These are phyloP conservation scores for Anniella stebbinsi DNA, from an alignment of 2,797 vertebrate genomes.

Conservation along the genomic window DNA sequence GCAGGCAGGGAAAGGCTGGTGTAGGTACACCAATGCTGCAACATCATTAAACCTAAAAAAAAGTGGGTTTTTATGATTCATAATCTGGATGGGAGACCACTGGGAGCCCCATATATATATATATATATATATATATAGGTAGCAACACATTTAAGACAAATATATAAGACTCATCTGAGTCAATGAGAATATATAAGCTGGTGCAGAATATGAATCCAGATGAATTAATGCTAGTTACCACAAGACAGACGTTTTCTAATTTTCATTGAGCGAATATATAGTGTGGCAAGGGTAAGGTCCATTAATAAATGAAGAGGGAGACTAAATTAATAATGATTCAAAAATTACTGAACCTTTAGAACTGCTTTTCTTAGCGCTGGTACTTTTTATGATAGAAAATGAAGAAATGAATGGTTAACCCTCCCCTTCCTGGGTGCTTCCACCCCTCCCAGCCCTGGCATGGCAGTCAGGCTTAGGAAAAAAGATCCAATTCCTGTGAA, in stretches of 20 bases:
- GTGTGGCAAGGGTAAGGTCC: slow-evolving; percentile 47
- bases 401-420: neutral
- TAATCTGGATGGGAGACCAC: neutral
- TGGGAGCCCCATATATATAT: neutral
- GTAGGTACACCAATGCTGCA: neutral
- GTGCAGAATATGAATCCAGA: neutral
- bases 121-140: no score
- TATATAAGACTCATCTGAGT: neutral
- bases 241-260: slow-evolving; percentile 33
- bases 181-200: neutral
- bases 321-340: slow-evolving; percentile 43
- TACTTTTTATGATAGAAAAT: slow-evolving; percentile 28
- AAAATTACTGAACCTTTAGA: slow-evolving; percentile 47
- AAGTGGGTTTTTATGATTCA: neutral
- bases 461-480: neutral
- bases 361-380: slow-evolving; percentile 34
- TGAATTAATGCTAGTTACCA: slow-evolving; percentile 43
- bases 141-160: neutral
- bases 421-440: neutral
- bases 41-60: neutral
- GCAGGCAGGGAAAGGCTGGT: neutral
- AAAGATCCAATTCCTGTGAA: neutral
- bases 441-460: neutral
- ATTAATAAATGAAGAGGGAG: slow-evolving; percentile 44
- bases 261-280: slow-evolving; percentile 46